Percentiles rank a stretch among this genome's conserved stretches.
phyloP scores from a whole-genome alignment of 2,113 vertebrate species.

The Micronycteris hirsuta region DNA sequence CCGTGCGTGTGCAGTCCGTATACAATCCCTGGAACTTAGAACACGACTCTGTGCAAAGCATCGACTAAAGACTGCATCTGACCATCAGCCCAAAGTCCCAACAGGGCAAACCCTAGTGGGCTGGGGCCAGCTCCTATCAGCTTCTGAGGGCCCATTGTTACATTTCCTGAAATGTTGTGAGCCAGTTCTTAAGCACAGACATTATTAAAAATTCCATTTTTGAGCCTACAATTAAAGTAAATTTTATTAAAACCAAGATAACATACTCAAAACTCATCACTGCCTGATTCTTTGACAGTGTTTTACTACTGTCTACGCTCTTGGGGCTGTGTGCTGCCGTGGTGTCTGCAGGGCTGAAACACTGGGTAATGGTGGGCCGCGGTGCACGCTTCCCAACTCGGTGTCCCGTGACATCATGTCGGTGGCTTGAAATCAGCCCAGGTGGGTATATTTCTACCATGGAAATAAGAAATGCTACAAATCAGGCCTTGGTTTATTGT shows the following conservation, averaged over 20 bases:
- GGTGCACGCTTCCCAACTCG: neutral
- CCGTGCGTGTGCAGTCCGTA: neutral
- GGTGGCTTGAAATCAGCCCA: neutral
- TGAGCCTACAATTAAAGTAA: neutral
- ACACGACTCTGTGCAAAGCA: neutral
- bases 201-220: neutral
- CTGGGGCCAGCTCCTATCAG: neutral
- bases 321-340: neutral
- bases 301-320: neutral
- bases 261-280: neutral
- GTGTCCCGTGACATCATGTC: neutral
- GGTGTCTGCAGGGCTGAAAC: neutral
- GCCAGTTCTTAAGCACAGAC: neutral
- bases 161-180: neutral
- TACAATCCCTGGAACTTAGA: neutral
- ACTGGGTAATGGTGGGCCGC: fast-evolving
- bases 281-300: neutral
- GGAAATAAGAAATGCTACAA: neutral
- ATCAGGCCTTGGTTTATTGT: neutral
- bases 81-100: neutral
- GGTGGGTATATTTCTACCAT: neutral
- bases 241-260: neutral
- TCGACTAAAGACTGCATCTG: neutral
- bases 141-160: neutral
- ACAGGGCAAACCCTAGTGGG: neutral